phyloP scores from a whole-genome alignment of 2,888 invertebrate species.

The Scaptodrosophila latifasciaeformis region DNA sequence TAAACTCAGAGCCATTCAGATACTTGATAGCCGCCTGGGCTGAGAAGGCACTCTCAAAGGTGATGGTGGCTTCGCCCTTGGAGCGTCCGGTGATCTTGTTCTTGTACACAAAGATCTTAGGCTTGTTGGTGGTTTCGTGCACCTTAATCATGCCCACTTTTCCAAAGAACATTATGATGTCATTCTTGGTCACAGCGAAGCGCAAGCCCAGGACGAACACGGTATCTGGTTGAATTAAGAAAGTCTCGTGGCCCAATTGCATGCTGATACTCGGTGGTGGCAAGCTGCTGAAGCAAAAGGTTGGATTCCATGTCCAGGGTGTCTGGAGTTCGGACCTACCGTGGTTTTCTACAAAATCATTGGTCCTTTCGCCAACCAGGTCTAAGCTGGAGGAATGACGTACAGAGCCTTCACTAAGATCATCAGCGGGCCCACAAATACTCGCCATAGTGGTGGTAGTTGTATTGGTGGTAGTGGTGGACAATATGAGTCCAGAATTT shows the following conservation, averaged over 20 bases:
- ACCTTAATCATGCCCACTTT: constrained; percentile 37
- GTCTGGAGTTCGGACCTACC: background rate
- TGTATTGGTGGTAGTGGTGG: no score
- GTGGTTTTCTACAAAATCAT: no score
- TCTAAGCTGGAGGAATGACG: background rate
- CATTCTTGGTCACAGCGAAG: constrained; percentile 48
- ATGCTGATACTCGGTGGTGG: constrained; percentile 9
- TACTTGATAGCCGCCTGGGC: constrained; percentile 46
- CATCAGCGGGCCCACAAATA: background rate
- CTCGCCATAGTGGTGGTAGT: no score
- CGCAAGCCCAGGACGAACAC: constrained; percentile 54
- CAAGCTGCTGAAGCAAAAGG: background rate
- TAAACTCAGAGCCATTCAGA: constrained; percentile 37
- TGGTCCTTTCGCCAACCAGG: background rate
- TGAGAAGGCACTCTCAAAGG: constrained; percentile 35
- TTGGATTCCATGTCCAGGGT: constrained; percentile 12
- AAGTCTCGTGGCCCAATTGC: constrained; percentile 38
- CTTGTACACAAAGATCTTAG: constrained; percentile 57
- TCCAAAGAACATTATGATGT: constrained; percentile 45
- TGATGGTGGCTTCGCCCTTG: constrained; percentile 56
- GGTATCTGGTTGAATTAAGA: constrained; percentile 39
- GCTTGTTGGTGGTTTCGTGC: constrained; percentile 40
- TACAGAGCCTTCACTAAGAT: background rate
- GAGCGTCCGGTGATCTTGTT: constrained; percentile 52
- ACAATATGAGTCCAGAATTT: no score